phyloP scores from a whole-genome alignment of 1,140 invertebrate genomes.

The Ladona fulva region DNA sequence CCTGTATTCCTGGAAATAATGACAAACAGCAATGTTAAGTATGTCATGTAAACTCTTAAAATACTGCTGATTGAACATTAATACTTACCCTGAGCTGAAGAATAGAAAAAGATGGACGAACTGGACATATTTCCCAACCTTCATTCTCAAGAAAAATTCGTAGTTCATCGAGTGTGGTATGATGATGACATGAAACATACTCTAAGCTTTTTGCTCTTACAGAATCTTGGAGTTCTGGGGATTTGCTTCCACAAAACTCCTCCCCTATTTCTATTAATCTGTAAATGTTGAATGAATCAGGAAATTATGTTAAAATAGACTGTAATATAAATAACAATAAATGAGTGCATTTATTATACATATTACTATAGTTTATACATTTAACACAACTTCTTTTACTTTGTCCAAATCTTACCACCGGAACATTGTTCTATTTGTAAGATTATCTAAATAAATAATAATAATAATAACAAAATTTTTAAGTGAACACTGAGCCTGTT shows the following conservation, averaged over 20 bases:
- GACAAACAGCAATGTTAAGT: background rate
- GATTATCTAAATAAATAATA: too few species aligned
- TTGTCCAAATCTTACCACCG: too few species aligned
- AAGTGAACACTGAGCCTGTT: too few species aligned
- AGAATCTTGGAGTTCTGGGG: slow-evolving; percentile 77
- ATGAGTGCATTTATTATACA: too few species aligned
- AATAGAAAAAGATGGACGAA: slow-evolving; percentile 77
- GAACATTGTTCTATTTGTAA: too few species aligned
- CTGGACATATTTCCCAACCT: slow-evolving; percentile 87
- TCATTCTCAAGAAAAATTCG: slow-evolving; percentile 95
- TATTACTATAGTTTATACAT: too few species aligned
- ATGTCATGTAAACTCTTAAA: background rate
- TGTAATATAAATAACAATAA: too few species aligned
- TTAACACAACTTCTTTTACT: too few species aligned
- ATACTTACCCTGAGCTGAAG: slow-evolving; percentile 66
- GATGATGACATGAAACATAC: slow-evolving; percentile 85
- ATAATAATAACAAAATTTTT: too few species aligned
- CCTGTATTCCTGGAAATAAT: background rate
- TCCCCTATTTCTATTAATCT: slow-evolving; percentile 81
- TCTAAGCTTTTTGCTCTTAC: slow-evolving; percentile 76
- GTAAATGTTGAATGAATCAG: too few species aligned
- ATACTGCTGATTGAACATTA: background rate
- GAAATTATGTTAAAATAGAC: too few species aligned
- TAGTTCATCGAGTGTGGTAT: slow-evolving; percentile 81
- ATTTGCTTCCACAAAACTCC: slow-evolving; percentile 73